A percentile compares a stretch with the other conserved stretches of the same genome.
Conservation (phyloP, 2,888 invertebrate species). For the Drosophila paucipuncta region DNA sequence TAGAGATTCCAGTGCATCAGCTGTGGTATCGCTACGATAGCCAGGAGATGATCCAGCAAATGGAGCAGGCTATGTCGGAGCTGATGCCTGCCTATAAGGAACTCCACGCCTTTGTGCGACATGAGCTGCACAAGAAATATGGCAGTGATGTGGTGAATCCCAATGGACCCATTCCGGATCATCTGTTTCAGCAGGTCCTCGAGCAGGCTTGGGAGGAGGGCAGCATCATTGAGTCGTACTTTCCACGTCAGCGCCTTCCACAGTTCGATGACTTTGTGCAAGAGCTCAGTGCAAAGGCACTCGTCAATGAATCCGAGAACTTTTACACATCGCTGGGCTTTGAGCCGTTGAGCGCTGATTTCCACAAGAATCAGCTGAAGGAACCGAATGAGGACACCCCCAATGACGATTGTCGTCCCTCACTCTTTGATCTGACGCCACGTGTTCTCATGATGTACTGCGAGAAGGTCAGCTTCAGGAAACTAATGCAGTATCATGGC, state of each 20-base stretch:
- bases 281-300: constrained; percentile 70
- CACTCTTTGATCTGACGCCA: constrained; percentile 82
- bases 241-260: constrained; percentile 77
- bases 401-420: constrained; percentile 81
- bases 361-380: constrained; percentile 77
- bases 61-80: constrained; percentile 85
- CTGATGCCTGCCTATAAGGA: constrained; percentile 90
- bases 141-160: constrained; percentile 88
- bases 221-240: constrained; percentile 81
- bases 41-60: constrained; percentile 77
- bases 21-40: constrained; percentile 81
- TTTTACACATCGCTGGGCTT: constrained; percentile 83
- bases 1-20: constrained; percentile 78
- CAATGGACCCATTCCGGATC: constrained; percentile 91
- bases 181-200: constrained; percentile 88
- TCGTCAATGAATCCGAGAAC: constrained; percentile 79
- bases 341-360: constrained; percentile 65
- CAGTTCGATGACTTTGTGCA: constrained; percentile 80
- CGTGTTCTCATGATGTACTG: constrained; percentile 83
- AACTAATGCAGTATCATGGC: constrained; percentile 83
- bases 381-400: constrained; percentile 74
- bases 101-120: constrained; percentile 92
- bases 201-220: constrained; percentile 82
- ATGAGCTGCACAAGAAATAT: constrained; percentile 89
- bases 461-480: constrained; percentile 82